Percentiles rank a stretch among this genome's conserved stretches.
These are phyloP conservation scores for Spatulosminthurus flaviceps DNA, from an alignment of 2,888 invertebrate species.

Conservation along the genomic window DNA sequence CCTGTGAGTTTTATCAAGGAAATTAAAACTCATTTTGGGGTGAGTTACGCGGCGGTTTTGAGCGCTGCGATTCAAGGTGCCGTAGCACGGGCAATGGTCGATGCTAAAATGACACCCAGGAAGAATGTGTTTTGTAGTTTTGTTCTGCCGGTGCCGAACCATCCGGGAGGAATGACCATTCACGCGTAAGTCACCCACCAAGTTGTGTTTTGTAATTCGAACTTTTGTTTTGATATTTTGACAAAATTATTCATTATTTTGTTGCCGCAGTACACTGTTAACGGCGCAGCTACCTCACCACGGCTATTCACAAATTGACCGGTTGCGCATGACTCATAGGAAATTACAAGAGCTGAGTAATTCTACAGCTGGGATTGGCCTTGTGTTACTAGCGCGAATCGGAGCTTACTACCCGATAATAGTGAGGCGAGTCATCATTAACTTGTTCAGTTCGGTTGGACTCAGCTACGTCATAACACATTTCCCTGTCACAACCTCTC, in stretches of 20 bases:
- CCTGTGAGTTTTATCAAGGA: background rate
- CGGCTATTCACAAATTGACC: background rate
- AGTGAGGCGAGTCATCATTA: background rate
- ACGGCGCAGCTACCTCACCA: background rate
- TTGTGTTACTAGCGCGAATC: too few relatives aligned
- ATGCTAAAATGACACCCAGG: background rate
- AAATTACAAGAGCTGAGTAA: background rate
- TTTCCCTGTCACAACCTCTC: too few relatives aligned
- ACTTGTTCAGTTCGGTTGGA: too few relatives aligned
- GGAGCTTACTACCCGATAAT: background rate
- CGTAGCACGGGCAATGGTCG: background rate
- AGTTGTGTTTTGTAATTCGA: too few relatives aligned
- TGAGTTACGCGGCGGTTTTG: background rate
- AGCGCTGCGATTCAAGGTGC: background rate
- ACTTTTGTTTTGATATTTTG: too few relatives aligned
- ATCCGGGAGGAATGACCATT: background rate
- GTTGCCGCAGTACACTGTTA: background rate
- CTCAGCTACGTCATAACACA: too few relatives aligned
- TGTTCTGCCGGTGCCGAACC: background rate
- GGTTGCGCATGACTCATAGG: background rate
- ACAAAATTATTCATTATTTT: too few relatives aligned
- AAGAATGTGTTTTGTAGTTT: background rate
- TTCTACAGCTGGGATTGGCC: background rate
- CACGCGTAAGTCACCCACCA: constrained; percentile 15
- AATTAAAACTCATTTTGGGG: background rate